Evolutionary conservation across 2,888 invertebrate species (phyloP), one percentile per base, ranked within the genome.

Genomic region (Cryptosula pallasiana): DNA sequence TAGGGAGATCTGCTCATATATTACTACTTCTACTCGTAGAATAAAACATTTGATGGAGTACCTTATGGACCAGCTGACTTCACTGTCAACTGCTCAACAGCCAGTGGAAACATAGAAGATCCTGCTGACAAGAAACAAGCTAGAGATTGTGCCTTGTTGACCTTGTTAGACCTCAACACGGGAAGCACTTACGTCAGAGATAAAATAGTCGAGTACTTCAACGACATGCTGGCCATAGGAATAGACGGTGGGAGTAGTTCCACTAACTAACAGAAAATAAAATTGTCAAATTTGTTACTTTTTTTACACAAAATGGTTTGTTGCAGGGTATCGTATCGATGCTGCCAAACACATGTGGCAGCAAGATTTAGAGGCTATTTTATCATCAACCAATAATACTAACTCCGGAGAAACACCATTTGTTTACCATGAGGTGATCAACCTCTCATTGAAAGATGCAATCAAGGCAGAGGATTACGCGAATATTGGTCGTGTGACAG

Each of bases 111-210:
- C 27, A 77, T 77, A 16, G 57, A 74, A 20, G 57, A 76, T 72
- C 77, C 77, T 69, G 55, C 72, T 9, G 72, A 77, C 35, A 45
- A 69, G 13, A 57, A 69, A 3, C 75, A 86, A 83, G 89, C 90
- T 0, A 88, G 91, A 74, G 88, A 90, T 75, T 92, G 92, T 79
- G 88, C 90, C 74, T 82, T 92, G 63, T 85, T 87, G 0, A 91
- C 91, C 0, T 86, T 94, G 0, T 89, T 89, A 79, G 94, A 94
- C 84, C 86, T 94, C 76, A 88, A 92, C 79, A 92, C 92, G 79
- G 85, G 87, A 0, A 82, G 84, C 0, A 86, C 88, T 25, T 88
- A 89, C 76, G 93, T 93, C 5, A 87, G 90, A n/a, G 81, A 83
- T 0, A 89, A 88, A 82, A 88, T 92, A 2, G 86, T 88, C 0